Percentiles rank a stretch among this genome's conserved stretches.
phyloP scores from a whole-genome alignment of 2,888 invertebrate species.

The Nasonia oneida region DNA sequence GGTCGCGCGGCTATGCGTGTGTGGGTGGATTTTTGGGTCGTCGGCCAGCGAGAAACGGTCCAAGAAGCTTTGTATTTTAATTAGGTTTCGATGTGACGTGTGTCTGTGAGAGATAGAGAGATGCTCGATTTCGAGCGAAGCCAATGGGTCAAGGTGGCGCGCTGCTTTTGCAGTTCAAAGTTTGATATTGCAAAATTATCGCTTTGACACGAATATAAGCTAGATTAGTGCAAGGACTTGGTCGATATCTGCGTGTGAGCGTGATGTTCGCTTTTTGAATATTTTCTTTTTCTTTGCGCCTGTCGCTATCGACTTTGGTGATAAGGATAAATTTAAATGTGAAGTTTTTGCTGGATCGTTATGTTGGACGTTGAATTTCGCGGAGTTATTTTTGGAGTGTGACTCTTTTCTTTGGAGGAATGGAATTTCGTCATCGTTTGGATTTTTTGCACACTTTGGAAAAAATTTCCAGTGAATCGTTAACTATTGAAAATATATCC shows the following conservation, averaged over 20 bases:
- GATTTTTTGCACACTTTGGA: too few species aligned
- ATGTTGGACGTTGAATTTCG: too few species aligned
- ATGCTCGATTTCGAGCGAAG: background rate
- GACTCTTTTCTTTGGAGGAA: too few species aligned
- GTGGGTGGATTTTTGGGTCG: background rate
- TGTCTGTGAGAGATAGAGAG: too few species aligned
- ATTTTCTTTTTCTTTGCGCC: background rate
- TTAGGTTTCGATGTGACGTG: background rate
- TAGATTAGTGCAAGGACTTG: background rate
- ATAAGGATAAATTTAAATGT: background rate
- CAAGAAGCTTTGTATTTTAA: background rate
- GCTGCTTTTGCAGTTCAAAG: background rate
- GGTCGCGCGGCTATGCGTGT: background rate
- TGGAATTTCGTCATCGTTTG: too few species aligned
- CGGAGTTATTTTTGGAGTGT: too few species aligned
- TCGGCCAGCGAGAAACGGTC: background rate
- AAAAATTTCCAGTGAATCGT: too few species aligned
- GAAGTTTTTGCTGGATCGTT: too few species aligned
- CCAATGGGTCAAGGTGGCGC: too few species aligned
- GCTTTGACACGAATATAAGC: background rate
- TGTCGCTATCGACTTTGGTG: background rate
- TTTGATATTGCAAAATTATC: conserved; percentile 8
- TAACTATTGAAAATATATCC: too few species aligned
- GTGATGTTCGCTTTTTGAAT: background rate
- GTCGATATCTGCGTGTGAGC: too few species aligned